Conservation (phyloP, 2,888 invertebrate genomes). For the Uropetala carovei region DNA sequence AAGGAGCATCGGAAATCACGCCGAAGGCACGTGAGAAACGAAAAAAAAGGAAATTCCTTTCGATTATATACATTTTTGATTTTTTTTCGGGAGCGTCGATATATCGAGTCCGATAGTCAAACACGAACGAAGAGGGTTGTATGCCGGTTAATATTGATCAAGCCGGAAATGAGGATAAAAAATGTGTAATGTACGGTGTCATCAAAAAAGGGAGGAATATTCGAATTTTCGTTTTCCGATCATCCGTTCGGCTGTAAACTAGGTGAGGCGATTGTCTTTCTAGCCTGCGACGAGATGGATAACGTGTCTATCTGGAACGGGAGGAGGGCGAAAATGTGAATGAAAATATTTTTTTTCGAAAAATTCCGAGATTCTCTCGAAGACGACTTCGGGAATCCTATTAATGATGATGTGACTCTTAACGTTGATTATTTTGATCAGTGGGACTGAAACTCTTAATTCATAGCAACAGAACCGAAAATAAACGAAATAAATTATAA, state of each 20-base stretch:
- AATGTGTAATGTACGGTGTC: not conserved
- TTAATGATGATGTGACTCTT: too few relatives aligned
- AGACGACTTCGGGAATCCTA: too few relatives aligned
- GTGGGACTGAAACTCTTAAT: not conserved
- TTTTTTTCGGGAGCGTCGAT: conserved; percentile 11
- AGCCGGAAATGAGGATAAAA: conserved; percentile 51
- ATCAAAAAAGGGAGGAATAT: conserved; percentile 29
- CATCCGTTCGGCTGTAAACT: not conserved
- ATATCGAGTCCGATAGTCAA: conserved; percentile 3
- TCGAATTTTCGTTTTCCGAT: conserved; percentile 23
- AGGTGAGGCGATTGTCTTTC: not conserved
- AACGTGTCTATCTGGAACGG: too few relatives aligned
- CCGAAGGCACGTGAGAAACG: not conserved
- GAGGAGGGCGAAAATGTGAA: too few relatives aligned
- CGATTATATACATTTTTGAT: not conserved
- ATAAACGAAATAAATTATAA: not conserved
- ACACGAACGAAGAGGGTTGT: not conserved
- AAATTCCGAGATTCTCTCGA: too few relatives aligned
- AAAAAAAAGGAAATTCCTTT: conserved; percentile 42
- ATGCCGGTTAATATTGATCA: conserved; percentile 47
- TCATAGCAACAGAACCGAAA: not conserved
- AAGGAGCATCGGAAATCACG: conserved; percentile 52
- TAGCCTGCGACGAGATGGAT: not conserved
- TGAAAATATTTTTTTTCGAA: too few relatives aligned
- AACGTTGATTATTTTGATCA: too few relatives aligned